Evolutionary conservation across 2,797 vertebrate genomes (phyloP).

Genomic region (Amblyopsis hoosieri): DNA sequence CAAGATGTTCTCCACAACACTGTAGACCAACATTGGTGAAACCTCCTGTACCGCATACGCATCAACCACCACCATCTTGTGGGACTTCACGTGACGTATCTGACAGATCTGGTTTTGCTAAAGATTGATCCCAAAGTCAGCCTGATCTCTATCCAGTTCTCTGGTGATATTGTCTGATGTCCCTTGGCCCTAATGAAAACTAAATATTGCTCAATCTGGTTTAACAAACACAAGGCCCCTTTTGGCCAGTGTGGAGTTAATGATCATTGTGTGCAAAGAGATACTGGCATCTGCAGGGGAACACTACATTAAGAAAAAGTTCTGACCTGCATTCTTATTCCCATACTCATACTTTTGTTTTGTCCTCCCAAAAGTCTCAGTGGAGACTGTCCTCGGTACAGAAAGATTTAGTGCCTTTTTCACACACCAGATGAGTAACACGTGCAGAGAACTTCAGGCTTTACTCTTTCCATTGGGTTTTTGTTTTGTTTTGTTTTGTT

Average conservation of each 20-base stretch:
- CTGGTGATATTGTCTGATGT: slow-evolving; percentile 5
- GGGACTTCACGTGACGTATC: slow-evolving; percentile 9
- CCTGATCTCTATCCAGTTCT: slow-evolving; percentile 30
- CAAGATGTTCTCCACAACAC: slow-evolving; percentile 4
- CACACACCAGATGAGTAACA: slow-evolving; percentile 74
- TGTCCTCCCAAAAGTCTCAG: slow-evolving; percentile 24
- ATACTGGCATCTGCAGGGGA: slow-evolving; percentile 27
- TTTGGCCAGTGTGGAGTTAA: slow-evolving; percentile 40
- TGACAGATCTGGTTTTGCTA: slow-evolving; percentile 8
- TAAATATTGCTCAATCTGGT: slow-evolving; percentile 38
- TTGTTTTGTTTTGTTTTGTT: slow-evolving; percentile 1
- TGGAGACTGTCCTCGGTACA: slow-evolving; percentile 28
- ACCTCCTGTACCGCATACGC: slow-evolving; percentile 17
- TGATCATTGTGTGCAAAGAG: slow-evolving; percentile 40
- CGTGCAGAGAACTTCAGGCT: slow-evolving; percentile 55
- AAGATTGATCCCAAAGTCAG: slow-evolving; percentile 6
- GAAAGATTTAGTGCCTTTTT: slow-evolving; percentile 53
- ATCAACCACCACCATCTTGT: neutral
- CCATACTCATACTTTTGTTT: slow-evolving; percentile 23
- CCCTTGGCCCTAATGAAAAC: slow-evolving; percentile 39
- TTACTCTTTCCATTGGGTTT: slow-evolving; percentile 27
- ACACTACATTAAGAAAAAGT: slow-evolving; percentile 18
- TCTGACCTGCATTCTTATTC: slow-evolving; percentile 20
- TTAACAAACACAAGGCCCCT: too few relatives aligned
- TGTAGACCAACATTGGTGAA: slow-evolving; percentile 15